Evolutionary conservation across 2,888 invertebrate species (phyloP).

Genomic region (Cataglyphis livida): DNA sequence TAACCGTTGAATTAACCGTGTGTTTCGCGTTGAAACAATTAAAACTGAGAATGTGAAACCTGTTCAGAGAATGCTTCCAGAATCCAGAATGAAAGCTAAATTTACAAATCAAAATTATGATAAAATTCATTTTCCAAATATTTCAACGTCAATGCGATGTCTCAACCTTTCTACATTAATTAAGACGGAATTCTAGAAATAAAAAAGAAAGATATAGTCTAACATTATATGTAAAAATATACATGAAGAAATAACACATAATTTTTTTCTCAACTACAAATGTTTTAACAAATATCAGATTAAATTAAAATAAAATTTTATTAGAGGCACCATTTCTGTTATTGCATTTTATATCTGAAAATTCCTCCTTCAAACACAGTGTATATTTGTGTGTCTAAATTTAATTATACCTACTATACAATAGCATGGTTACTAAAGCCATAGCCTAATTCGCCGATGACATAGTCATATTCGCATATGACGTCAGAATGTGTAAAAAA

Average conservation of each 20-base stretch:
- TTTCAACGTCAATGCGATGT: not conserved
- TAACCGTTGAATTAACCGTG: conserved; percentile 29
- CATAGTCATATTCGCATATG: conserved; percentile 36
- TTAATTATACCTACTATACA: not conserved
- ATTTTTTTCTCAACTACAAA: not conserved
- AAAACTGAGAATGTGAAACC: conserved; percentile 17
- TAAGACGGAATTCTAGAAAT: not conserved
- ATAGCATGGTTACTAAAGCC: not conserved
- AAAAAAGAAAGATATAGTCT: not conserved
- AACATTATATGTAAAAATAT: not conserved
- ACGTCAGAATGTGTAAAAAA: conserved; percentile 42
- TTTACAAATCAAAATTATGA: not conserved
- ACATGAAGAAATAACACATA: not conserved
- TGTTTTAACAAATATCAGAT: not conserved
- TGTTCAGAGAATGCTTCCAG: not conserved
- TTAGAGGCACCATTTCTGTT: not conserved
- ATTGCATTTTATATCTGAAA: not conserved
- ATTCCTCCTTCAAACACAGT: not conserved
- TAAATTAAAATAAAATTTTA: not conserved
- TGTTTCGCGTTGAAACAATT: conserved; percentile 48
- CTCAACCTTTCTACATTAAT: not conserved
- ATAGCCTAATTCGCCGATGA: conserved; percentile 51
- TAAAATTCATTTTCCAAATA: not conserved
- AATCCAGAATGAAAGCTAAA: conserved; percentile 12
- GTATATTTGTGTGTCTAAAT: not conserved